These are phyloP conservation scores for Rhabdornis inornatus DNA, from an alignment of 2,113 vertebrate genomes.

Conservation along the genomic window DNA sequence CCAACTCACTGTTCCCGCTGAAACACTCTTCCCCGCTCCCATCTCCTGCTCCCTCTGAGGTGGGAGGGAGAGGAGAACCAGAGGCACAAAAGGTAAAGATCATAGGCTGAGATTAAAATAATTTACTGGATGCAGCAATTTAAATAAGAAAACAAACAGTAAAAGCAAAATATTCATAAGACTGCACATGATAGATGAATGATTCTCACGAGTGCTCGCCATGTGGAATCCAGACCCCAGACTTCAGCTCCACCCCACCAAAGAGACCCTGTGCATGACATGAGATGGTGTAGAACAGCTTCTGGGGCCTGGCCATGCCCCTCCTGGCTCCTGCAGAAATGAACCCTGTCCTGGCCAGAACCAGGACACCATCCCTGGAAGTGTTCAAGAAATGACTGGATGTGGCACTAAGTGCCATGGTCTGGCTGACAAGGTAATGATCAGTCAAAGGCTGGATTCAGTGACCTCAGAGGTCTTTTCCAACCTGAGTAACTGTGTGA, in stretches of 20 bases:
- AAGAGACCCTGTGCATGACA: background rate
- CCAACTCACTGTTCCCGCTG: background rate
- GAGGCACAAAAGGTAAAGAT: background rate
- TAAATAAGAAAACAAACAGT: background rate
- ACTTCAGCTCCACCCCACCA: background rate
- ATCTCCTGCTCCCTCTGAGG: background rate
- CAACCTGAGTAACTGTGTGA: background rate
- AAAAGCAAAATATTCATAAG: background rate
- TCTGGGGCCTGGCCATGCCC: background rate
- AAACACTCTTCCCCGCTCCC: background rate
- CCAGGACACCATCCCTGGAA: background rate
- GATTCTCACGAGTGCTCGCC: too few species aligned
- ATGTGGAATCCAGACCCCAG: fast-evolving
- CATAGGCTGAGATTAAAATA: background rate
- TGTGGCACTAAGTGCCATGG: fast-evolving
- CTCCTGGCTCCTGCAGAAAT: background rate
- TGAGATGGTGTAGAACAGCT: background rate
- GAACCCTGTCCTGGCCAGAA: background rate
- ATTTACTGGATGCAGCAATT: background rate
- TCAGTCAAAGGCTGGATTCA: fast-evolving
- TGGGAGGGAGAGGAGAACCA: fast-evolving
- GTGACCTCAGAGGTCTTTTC: background rate
- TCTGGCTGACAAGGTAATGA: background rate
- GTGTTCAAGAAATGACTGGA: background rate
- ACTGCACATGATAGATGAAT: background rate